phyloP scores from a whole-genome alignment of 2,888 invertebrate genomes.

The Ichneumon xanthorius region DNA sequence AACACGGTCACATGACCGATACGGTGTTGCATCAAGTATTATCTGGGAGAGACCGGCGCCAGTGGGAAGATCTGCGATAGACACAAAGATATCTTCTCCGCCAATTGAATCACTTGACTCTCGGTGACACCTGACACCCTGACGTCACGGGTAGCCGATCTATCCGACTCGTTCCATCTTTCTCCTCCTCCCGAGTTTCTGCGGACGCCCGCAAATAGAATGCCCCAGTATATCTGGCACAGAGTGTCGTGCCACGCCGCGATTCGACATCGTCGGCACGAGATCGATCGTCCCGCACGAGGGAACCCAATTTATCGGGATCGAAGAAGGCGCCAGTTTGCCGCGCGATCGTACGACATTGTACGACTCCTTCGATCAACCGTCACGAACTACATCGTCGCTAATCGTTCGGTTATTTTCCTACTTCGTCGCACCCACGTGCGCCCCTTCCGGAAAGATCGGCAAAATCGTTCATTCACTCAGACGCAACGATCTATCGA shows the following conservation, averaged over 20 bases:
- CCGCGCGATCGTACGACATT: conserved; percentile 29
- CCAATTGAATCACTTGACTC: conserved; percentile 79
- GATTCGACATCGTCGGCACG: conserved; percentile 13
- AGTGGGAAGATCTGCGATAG: conserved; percentile 22
- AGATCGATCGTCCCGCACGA: conserved; percentile 26
- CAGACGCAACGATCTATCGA: not conserved
- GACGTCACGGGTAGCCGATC: conserved; percentile 68
- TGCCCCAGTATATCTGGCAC: conserved; percentile 50
- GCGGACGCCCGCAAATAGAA: conserved; percentile 51
- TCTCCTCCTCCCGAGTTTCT: conserved; percentile 28
- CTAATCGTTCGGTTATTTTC: conserved; percentile 5
- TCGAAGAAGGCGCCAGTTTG: conserved; percentile 44
- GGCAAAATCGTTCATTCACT: not conserved
- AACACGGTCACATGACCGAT: not conserved
- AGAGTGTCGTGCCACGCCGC: conserved; percentile 39
- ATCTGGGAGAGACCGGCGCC: conserved; percentile 49
- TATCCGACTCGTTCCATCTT: conserved; percentile 39
- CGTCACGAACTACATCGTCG: not conserved
- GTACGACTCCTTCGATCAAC: conserved; percentile 1
- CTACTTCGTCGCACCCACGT: not conserved
- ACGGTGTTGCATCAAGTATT: not conserved
- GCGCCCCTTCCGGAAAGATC: not conserved
- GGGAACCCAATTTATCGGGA: conserved; percentile 21
- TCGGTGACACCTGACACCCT: conserved; percentile 71
- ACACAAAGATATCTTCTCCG: conserved; percentile 47